Conservation (phyloP, 2,888 invertebrate species). For the Eupithecia tripunctaria region DNA sequence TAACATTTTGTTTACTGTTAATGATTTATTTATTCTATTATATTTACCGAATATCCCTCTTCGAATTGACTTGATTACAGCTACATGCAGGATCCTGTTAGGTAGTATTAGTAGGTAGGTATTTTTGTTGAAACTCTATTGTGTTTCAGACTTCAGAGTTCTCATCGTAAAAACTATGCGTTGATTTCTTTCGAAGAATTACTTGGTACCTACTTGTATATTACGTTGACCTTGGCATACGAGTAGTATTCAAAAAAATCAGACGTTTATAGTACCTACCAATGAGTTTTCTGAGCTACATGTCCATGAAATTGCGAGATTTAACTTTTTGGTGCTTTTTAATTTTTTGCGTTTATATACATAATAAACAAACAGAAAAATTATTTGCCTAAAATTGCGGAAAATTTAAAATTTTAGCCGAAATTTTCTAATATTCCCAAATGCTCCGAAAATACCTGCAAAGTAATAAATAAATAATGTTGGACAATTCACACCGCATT, state of each 20-base stretch:
- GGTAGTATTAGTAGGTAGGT: neutral
- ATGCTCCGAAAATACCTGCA: too few species aligned
- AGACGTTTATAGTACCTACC: neutral
- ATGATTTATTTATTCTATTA: too few species aligned
- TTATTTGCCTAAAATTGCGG: too few species aligned
- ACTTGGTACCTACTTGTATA: neutral
- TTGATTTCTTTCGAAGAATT: conserved; percentile 16
- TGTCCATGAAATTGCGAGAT: neutral
- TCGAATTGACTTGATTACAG: neutral
- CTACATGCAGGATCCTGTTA: conserved; percentile 1
- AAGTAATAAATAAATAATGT: too few species aligned
- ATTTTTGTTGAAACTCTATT: conserved; percentile 26
- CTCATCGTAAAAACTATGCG: conserved; percentile 26
- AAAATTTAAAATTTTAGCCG: too few species aligned
- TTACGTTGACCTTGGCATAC: neutral
- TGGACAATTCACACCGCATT: too few species aligned
- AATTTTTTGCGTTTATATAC: too few species aligned
- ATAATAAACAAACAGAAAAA: too few species aligned
- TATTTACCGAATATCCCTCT: neutral
- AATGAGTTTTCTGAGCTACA: neutral
- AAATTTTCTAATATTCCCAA: too few species aligned
- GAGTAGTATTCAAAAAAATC: neutral
- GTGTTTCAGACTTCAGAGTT: conserved; percentile 34
- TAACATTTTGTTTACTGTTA: too few species aligned
- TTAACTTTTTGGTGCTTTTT: too few species aligned